Base-by-base conservation (phyloP, 2,797 vertebrate species). In the Macroramphosus scolopax region DNA sequence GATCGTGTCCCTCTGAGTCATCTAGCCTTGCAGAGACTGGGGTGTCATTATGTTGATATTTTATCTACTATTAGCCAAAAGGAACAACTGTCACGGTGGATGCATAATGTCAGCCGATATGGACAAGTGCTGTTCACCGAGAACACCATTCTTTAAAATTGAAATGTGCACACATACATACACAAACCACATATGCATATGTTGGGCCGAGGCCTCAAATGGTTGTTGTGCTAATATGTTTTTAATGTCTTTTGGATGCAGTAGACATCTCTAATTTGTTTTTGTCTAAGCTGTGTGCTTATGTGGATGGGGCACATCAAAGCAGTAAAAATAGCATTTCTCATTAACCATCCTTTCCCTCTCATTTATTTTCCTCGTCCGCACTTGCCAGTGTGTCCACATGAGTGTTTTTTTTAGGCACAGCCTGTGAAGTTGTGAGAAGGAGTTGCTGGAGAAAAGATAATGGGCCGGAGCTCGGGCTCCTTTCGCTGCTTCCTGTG, bases 181-280 rank as follows among this genome's bases (percentile, higher is more conserved):
- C n/a, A n/a, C n/a, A 40, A 50, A 46, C 22, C 16, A 14, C 51
- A 52, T 56, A 49, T 72, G 67, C 60, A 65, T 53, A 58, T 58
- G 67, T 79, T 73, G 79, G 80, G 77, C 81, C 75, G 60, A 56
- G 44, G 79, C 81, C 82, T 88, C 78, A 71, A 87, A 84, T 82
- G 78, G 82, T 80, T 81, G 77, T 86, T 84, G 84, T 82, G 62
- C 83, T 91, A 91, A 91, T 91, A 90, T 90, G 88, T 90, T 91
- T 91, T 91, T 91, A 91, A 91, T 91, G 89, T 91, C 87, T 87
- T 84, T 82, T 78, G 87, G 87, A 88, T 85, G 81, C 77, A 81
- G 86, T 84, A 82, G 84, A 88, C 86, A 84, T 85, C 77, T 88
- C 86, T 91, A 89, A 91, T 91, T 91, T 89, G 88, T 89, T 91